A percentile compares a stretch with the other conserved stretches of the same genome.
Conservation (phyloP, 2,797 vertebrate species). For the Mormyrus hasselquistii region DNA sequence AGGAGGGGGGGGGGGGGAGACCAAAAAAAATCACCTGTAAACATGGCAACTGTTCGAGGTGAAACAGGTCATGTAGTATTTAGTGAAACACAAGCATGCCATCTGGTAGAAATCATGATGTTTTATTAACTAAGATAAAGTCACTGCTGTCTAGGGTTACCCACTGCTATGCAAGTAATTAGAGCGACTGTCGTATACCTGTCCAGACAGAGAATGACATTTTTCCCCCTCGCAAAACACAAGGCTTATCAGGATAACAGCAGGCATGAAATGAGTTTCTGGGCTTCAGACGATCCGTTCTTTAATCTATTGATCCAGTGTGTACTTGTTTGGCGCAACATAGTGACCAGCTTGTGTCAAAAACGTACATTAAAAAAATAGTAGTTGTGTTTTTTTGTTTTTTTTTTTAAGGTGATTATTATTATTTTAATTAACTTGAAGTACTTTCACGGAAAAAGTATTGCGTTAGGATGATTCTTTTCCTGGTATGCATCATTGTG, state of each 20-base stretch:
- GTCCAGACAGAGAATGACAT: slow-evolving; percentile 17
- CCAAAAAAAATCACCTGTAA: slow-evolving; percentile 11
- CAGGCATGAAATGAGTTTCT: slow-evolving; percentile 15
- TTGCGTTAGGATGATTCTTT: background rate
- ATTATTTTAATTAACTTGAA: background rate
- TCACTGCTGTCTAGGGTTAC: slow-evolving; percentile 21
- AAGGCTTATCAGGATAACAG: slow-evolving; percentile 8
- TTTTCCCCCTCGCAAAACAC: background rate
- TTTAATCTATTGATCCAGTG: background rate
- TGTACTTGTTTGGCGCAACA: background rate
- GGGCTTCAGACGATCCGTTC: background rate
- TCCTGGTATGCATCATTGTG: background rate
- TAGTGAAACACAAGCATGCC: slow-evolving; percentile 19
- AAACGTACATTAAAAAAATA: background rate
- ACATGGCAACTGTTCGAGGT: slow-evolving; percentile 18
- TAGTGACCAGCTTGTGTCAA: background rate
- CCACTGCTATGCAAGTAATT: slow-evolving; percentile 21
- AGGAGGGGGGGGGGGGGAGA: background rate
- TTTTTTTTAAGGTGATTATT: background rate
- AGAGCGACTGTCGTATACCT: slow-evolving; percentile 14
- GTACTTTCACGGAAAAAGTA: background rate
- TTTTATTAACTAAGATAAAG: slow-evolving; percentile 32
- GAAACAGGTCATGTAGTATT: slow-evolving; percentile 13
- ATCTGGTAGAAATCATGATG: slow-evolving; percentile 22
- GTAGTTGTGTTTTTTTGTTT: background rate